Conservation (phyloP, 2,797 vertebrate species). For the Melanotaenia pygmaea region DNA sequence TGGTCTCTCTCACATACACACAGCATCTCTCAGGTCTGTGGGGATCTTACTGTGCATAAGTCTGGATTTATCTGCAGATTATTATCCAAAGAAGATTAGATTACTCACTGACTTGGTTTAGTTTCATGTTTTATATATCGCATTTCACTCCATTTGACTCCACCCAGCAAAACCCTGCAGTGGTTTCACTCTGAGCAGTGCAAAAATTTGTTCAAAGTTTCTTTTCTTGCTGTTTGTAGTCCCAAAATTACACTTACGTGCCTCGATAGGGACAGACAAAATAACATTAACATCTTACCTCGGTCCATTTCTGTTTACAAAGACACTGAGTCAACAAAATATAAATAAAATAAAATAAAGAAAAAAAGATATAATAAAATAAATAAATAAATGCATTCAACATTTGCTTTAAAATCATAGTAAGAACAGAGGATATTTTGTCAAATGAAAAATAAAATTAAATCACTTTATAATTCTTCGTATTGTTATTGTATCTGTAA, state of each 20-base stretch:
- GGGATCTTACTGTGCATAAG: constrained; percentile 11
- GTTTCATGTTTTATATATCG: constrained; percentile 36
- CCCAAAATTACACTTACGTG: constrained; percentile 4
- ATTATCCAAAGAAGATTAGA: constrained; percentile 42
- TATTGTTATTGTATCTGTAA: neutral
- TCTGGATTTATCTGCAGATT: constrained; percentile 38
- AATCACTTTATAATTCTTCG: neutral
- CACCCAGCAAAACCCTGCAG: neutral
- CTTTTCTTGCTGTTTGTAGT: constrained; percentile 19
- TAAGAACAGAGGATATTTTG: neutral
- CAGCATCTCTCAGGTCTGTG: constrained; percentile 14
- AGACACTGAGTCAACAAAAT: neutral
- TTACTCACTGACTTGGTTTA: constrained; percentile 60
- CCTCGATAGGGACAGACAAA: neutral
- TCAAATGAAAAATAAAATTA: neutral
- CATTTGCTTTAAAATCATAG: neutral
- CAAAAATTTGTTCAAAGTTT: neutral
- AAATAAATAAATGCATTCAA: neutral
- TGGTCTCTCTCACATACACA: constrained; percentile 19
- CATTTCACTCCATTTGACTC: constrained; percentile 12
- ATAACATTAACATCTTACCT: neutral
- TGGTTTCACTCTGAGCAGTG: constrained; percentile 5
- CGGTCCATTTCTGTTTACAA: neutral
- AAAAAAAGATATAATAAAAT: too few species aligned
- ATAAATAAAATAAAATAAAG: neutral